phyloP scores from a whole-genome alignment of 1,140 invertebrate genomes.

The Drosophila bocqueti region DNA sequence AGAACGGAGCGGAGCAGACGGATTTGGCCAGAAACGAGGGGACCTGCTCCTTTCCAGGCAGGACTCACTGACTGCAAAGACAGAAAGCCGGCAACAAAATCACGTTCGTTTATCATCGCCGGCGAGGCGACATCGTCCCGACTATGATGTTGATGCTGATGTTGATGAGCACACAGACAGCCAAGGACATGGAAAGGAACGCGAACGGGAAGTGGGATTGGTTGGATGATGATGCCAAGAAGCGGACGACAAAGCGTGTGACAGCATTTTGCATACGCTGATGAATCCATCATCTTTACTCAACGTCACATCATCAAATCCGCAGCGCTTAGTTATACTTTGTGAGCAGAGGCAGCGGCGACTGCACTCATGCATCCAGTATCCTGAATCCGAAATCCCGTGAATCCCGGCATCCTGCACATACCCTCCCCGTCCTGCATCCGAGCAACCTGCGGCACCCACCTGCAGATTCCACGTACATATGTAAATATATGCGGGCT shows the following conservation, averaged over 20 bases:
- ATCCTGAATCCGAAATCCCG: slow-evolving; percentile 13
- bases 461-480: slow-evolving; percentile 18
- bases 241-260: slow-evolving; percentile 76
- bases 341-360: slow-evolving; percentile 33
- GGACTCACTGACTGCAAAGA: slow-evolving; percentile 13
- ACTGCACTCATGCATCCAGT: slow-evolving; percentile 32
- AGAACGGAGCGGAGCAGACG: slow-evolving; percentile 24
- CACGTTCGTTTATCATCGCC: slow-evolving; percentile 80
- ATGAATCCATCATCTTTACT: slow-evolving; percentile 84
- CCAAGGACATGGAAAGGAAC: slow-evolving; percentile 44
- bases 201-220: slow-evolving; percentile 25
- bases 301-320: slow-evolving; percentile 82
- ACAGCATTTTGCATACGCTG: slow-evolving; percentile 83
- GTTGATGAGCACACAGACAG: slow-evolving; percentile 75
- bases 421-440: not conserved
- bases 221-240: slow-evolving; percentile 41
- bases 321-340: slow-evolving; percentile 74
- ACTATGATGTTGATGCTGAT: slow-evolving; percentile 75
- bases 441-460: slow-evolving; percentile 9
- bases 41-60: not conserved
- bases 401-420: slow-evolving; percentile 17
- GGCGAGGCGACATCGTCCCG: slow-evolving; percentile 61
- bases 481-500: slow-evolving; percentile 54
- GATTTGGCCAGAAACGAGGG: slow-evolving; percentile 56
- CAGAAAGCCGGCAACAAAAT: slow-evolving; percentile 76